Evolutionary conservation across 2,113 vertebrate genomes (phyloP).

Genomic region (Bujurquina vittata): DNA sequence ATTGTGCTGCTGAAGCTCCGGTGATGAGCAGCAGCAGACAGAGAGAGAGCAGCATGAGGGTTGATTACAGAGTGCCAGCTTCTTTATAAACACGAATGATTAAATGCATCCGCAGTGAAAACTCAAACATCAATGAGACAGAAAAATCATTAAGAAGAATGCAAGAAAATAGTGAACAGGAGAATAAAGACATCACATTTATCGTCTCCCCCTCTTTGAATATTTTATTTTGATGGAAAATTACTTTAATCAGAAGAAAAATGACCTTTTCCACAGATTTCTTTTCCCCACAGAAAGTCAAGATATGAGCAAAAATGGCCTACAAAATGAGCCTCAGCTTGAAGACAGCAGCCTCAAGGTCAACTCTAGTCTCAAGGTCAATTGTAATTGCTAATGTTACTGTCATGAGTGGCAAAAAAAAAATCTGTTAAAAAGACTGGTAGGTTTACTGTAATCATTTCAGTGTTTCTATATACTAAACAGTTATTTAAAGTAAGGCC

Average conservation of each 20-base stretch:
- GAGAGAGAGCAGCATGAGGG: slow-evolving; percentile 10
- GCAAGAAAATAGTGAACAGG: background rate
- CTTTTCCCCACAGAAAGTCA: background rate
- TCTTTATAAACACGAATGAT: slow-evolving; percentile 10
- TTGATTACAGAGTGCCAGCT: slow-evolving; percentile 10
- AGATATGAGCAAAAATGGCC: background rate
- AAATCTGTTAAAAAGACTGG: background rate
- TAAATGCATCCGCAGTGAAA: background rate
- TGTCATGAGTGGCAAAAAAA: background rate
- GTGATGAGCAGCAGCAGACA: slow-evolving; percentile 29
- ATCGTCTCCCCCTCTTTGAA: background rate
- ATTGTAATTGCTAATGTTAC: background rate
- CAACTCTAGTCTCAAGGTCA: background rate
- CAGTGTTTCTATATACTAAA: background rate
- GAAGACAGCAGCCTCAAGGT: background rate
- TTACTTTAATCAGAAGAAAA: background rate
- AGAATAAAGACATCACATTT: background rate
- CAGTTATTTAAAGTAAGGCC: background rate
- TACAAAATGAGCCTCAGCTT: too few relatives aligned
- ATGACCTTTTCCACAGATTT: background rate
- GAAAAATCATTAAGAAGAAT: background rate
- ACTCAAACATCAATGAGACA: slow-evolving; percentile 16
- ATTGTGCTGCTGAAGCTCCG: slow-evolving; percentile 25
- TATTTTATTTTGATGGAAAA: background rate
- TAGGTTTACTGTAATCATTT: background rate